Evolutionary conservation across 2,797 vertebrate genomes (phyloP), one percentile per base, ranked within the genome.

Genomic region (Menidia menidia): DNA sequence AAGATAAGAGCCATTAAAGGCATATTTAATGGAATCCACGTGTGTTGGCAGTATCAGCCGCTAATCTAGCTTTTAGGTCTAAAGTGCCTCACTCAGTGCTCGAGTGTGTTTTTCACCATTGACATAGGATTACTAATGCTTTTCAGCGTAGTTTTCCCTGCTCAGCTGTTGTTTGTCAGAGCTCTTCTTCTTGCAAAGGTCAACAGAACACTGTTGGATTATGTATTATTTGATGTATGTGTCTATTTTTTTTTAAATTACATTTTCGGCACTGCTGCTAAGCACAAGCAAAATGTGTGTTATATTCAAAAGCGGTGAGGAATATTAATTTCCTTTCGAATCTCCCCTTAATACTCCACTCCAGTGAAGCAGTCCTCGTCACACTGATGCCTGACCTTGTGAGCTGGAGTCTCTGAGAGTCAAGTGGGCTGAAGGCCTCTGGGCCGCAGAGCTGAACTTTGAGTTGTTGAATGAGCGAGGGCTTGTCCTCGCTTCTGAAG

Each of bases 401-500:
- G 89, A 56, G 71, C 82, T 79, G 77, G 79, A 81, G 82, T 95
- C 94, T 81, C 92, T 75, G 42, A 95, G 93, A 62, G 94, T 95
- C 79, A 97, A 88, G 71, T 96, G 96, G 32, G 94, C 95, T 0
- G 96, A 96, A 4, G 96, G 93, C 58, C 93, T 92, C 78, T 94
- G 87, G 0, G 86, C 71, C 51, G 75, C 51, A 13, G 73, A 90
- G 87, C 88, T 61, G 47, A 89, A 89, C 78, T 92, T 94, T 54
- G 91, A 86, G 64, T 84, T 91, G 85, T 95, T 94, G 82, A 94
- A 93, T 4, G 83, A 41, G 7, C 83, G 91, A 55, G 93, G 92
- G 88, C 94, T 90, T 16, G 90, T 89, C 73, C 93, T 93, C 1
- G 92, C 91, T 70, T 94, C 94, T 95, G 79, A 18, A 35, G 45